Conservation (phyloP, 2,888 invertebrate species). For the Oxyteleia sp. region DNA sequence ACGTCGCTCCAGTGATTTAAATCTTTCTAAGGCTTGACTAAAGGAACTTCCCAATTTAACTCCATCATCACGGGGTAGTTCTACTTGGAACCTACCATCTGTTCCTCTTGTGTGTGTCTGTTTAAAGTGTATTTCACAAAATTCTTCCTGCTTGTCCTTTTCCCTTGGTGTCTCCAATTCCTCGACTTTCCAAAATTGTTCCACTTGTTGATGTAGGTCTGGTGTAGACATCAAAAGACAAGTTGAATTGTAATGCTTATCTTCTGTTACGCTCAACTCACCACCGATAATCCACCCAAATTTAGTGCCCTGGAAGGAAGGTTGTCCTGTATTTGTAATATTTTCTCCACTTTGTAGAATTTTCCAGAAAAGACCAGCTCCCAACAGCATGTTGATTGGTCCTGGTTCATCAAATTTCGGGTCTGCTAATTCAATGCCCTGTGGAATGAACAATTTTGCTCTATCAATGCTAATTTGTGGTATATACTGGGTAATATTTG, state of each 20-base stretch:
- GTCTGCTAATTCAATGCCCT: constrained; percentile 5
- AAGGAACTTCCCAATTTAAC: no score
- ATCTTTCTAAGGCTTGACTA: no score
- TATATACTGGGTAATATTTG: background rate
- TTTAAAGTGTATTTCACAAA: background rate
- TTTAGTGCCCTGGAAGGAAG: background rate
- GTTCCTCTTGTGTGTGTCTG: background rate
- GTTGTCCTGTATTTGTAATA: background rate
- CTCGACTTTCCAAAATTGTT: constrained; percentile 6
- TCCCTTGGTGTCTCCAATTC: background rate
- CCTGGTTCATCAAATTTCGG: background rate
- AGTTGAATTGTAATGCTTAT: no score
- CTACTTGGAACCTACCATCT: constrained; percentile 59
- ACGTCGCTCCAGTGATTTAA: no score
- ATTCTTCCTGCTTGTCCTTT: background rate
- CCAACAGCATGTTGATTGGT: constrained; percentile 1
- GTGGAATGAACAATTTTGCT: no score
- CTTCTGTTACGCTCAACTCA: background rate
- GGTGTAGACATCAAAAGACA: background rate
- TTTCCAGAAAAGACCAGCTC: constrained; percentile 16
- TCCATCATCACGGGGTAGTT: no score
- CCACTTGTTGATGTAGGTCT: background rate
- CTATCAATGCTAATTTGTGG: constrained; percentile 9
- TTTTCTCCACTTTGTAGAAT: background rate
- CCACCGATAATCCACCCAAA: constrained; percentile 17